phyloP scores from a whole-genome alignment of 2,888 invertebrate genomes.

The Schizotus pectinicornis region DNA sequence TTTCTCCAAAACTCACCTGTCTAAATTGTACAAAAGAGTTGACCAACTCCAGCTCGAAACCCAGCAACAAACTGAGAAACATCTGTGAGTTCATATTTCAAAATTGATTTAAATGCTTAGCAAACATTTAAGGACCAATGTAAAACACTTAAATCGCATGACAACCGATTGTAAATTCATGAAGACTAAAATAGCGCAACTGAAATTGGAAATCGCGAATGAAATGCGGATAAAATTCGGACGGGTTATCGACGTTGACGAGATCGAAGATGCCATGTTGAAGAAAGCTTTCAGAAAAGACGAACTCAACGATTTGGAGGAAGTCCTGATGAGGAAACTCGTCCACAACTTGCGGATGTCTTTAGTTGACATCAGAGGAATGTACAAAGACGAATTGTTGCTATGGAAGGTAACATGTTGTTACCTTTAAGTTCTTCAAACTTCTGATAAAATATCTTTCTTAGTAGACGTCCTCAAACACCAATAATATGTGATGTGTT shows the following conservation, averaged over 20 bases:
- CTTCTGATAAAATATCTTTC: background rate
- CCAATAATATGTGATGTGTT: too few species aligned
- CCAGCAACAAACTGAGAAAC: conserved; percentile 65
- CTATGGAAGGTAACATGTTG: conserved; percentile 51
- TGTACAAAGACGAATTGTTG: conserved; percentile 58
- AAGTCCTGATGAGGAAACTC: conserved; percentile 63
- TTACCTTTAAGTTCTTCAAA: background rate
- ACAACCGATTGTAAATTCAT: conserved; percentile 72
- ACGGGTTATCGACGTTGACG: conserved; percentile 60
- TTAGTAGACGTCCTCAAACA: too few species aligned
- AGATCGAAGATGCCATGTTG: conserved; percentile 63
- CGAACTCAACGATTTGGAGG: conserved; percentile 63
- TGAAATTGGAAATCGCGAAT: conserved; percentile 63
- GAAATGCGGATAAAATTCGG: conserved; percentile 67
- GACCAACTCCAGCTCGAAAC: conserved; percentile 71
- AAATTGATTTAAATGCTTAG: too few species aligned
- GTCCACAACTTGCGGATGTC: conserved; percentile 63
- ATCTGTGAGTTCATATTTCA: conserved; percentile 59
- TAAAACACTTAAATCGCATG: conserved; percentile 73
- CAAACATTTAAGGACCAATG: conserved; percentile 63
- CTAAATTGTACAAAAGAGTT: conserved; percentile 66
- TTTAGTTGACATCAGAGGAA: conserved; percentile 57
- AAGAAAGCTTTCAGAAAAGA: conserved; percentile 61
- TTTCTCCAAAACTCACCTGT: conserved; percentile 68
- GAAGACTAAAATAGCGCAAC: conserved; percentile 63